Conservation (phyloP, 2,888 invertebrate genomes). For the Lepeophtheirus nordmannii region DNA sequence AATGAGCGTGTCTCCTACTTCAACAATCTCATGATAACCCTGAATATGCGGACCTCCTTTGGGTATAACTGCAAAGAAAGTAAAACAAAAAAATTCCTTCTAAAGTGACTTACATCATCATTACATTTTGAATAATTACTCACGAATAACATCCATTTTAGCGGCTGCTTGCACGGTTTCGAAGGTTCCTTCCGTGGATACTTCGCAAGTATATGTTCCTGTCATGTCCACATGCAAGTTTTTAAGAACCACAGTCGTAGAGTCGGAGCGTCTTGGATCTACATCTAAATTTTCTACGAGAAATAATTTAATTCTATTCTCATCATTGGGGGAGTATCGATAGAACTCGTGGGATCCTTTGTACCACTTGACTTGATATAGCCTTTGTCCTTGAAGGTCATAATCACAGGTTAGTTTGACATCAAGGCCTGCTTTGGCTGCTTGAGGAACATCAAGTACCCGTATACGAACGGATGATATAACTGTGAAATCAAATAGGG, state of each 20-base stretch:
- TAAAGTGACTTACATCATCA: background rate
- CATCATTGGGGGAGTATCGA: conserved; percentile 29
- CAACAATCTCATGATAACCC: conserved; percentile 9
- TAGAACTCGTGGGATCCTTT: conserved; percentile 30
- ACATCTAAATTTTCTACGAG: conserved; percentile 28
- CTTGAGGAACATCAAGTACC: conserved; percentile 20
- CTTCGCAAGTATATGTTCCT: conserved; percentile 30
- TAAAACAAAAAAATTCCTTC: background rate
- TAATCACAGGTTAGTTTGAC: conserved; percentile 18
- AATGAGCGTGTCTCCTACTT: conserved; percentile 6
- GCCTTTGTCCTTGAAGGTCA: conserved; percentile 14
- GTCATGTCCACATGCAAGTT: conserved; percentile 20
- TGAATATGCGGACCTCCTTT: conserved; percentile 19
- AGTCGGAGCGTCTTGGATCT: conserved; percentile 27
- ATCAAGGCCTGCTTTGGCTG: conserved; percentile 11
- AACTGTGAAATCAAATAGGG: background rate
- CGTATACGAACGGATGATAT: conserved; percentile 8
- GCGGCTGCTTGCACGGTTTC: conserved; percentile 24
- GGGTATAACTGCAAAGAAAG: conserved; percentile 4
- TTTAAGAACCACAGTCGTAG: conserved; percentile 12
- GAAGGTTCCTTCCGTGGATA: conserved; percentile 29
- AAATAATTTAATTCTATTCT: conserved; percentile 29
- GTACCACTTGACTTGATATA: conserved; percentile 30
- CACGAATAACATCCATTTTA: conserved; percentile 25
- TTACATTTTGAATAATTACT: background rate